Conservation (phyloP, 2,113 vertebrate genomes). For the Progne subis region DNA sequence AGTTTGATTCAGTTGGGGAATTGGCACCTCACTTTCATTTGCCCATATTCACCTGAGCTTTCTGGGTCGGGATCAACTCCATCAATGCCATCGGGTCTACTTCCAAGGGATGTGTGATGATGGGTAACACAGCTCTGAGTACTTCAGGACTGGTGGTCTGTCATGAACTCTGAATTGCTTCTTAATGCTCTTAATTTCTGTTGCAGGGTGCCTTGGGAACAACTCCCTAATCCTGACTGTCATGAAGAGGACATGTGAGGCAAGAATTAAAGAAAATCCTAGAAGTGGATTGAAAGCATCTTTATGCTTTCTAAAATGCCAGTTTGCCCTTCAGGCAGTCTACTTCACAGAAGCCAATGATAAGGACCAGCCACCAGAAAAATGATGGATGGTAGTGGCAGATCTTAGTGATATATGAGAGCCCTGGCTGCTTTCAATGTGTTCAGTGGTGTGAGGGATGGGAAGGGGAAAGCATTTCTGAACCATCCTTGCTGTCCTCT, state of each 20-base stretch:
- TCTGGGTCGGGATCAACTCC: neutral
- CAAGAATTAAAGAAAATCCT: neutral
- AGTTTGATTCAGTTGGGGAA: neutral
- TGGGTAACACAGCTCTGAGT: neutral
- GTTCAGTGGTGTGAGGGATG: neutral
- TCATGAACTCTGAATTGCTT: neutral
- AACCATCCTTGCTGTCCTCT: neutral
- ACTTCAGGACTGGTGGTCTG: neutral
- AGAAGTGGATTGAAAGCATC: neutral
- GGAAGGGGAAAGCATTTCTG: neutral
- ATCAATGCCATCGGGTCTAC: neutral
- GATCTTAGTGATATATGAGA: neutral
- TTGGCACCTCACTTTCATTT: neutral
- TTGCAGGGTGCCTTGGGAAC: constrained; percentile 24
- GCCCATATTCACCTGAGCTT: neutral
- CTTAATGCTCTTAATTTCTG: constrained; percentile 12
- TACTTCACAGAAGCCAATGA: accelerated
- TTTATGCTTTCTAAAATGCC: neutral
- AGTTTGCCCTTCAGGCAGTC: neutral
- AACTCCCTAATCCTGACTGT: neutral
- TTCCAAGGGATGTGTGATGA: neutral
- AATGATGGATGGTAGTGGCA: neutral
- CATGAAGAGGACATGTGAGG: neutral
- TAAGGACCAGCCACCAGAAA: neutral
- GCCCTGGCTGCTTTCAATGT: neutral